A percentile compares a stretch with the other conserved stretches of the same genome.
Evolutionary conservation across 2,797 vertebrate species (phyloP).

Genomic region (Muscicapa comitata): DNA sequence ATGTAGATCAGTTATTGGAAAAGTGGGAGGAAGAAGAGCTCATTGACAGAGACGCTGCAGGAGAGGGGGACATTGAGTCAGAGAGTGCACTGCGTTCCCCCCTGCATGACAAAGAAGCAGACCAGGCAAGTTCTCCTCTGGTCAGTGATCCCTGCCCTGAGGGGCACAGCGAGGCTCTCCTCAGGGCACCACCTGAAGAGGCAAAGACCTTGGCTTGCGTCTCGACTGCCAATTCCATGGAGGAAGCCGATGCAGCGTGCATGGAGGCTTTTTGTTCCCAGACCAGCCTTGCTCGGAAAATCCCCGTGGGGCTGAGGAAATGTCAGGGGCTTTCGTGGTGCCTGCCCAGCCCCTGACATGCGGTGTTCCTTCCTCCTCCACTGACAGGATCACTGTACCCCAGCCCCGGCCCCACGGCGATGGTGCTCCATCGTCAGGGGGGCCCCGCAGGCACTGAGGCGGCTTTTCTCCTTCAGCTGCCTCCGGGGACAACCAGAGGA

Average conservation of each 20-base stretch:
- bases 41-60: accelerated
- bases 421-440: accelerated
- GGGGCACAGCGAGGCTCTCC: not conserved
- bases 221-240: accelerated
- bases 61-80: not conserved
- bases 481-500: too few species aligned
- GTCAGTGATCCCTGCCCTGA: not conserved
- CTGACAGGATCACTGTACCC: accelerated
- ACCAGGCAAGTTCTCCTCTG: not conserved
- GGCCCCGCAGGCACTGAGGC: not conserved
- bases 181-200: accelerated
- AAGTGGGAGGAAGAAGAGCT: not conserved
- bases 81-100: accelerated
- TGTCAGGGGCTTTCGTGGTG: accelerated
- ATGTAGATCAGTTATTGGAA: accelerated
- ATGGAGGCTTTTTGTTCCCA: not conserved
- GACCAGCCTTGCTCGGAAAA: not conserved
- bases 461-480: too few species aligned
- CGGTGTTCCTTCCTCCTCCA: not conserved
- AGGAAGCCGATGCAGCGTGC: accelerated
- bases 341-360: not conserved
- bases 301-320: accelerated
- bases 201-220: accelerated
- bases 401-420: accelerated
- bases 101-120: accelerated